Conservation (phyloP, 2,113 vertebrate species). For the Anhinga rufa region DNA sequence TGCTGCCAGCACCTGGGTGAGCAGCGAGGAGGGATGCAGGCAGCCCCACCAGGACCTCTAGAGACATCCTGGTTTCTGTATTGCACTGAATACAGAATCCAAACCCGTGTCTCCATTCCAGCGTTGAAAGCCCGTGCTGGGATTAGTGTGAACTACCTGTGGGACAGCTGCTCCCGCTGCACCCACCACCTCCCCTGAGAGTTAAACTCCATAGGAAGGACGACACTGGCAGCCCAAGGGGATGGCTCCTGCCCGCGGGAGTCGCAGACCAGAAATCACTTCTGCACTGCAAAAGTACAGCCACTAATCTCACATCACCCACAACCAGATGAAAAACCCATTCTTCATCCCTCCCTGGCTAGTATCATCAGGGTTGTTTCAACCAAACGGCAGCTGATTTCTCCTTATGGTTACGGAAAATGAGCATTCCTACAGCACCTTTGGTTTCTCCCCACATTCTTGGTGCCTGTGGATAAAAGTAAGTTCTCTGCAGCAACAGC, state of each 20-base stretch:
- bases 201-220: background rate
- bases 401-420: background rate
- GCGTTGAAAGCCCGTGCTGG: background rate
- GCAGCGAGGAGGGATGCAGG: background rate
- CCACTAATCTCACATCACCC: background rate
- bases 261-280: background rate
- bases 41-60: background rate
- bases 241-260: fast-evolving
- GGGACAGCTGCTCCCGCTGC: background rate
- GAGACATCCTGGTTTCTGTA: background rate
- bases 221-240: background rate
- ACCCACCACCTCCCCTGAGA: background rate
- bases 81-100: background rate
- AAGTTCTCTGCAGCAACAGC: background rate
- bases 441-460: background rate
- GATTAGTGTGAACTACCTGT: background rate
- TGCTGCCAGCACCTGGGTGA: fast-evolving
- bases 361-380: background rate
- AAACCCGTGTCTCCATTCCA: background rate
- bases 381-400: background rate
- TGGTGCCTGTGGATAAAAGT: background rate
- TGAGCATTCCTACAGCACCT: background rate
- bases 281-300: background rate
- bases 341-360: background rate
- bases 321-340: background rate